Evolutionary conservation across 1,140 invertebrate genomes (phyloP), one percentile per base, ranked within the genome.

Genomic region (Asbolus verrucosus): DNA sequence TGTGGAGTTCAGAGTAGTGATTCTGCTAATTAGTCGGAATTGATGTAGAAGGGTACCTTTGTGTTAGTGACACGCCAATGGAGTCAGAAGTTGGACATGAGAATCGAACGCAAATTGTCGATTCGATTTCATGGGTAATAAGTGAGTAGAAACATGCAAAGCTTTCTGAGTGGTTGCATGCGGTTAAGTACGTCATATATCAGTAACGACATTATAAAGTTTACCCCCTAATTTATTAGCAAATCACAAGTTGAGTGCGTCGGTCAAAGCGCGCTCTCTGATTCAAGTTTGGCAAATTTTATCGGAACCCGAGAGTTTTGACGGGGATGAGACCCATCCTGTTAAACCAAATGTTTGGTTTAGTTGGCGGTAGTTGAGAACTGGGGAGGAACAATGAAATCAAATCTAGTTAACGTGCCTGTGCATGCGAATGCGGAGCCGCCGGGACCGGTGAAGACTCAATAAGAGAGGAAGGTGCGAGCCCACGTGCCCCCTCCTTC

Each of bases 351-450:
- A 63, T 21, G 61, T 38, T 41, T 24, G 33, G 33, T 24, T 63
- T 41, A 63, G 33, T 62, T 62, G 30, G 30, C 59, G 18, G 16
- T 33, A 16, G 59, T 39, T 31, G 15, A 39, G 39, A 39, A 39
- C 18, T 41, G 33, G 21, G 61, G 50, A 30, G 54, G 61, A 41
- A 38, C 61, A 41, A 63, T 41, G 36, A 21, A 63, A 63, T 63
- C 61, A 63, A 63, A 63, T 63, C 61, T 63, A 62, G 59, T 62
- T 62, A 62, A 38, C 59, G 36, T 62, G 59, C n/a, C 36, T 62
- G n/a, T 62, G 59, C 59, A 62, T 62, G 59, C 30, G 27, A 62
- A 62, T 62, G 30, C 36, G 19, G 9, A 18, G 13, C 41, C 19
- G 39, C 39, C 11, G 6, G 11, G 15, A 36, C 30, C 30, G 31